A percentile compares a stretch with the other conserved stretches of the same genome.
Conservation (phyloP, 2,888 invertebrate genomes). For the Drosophila neutralis region DNA sequence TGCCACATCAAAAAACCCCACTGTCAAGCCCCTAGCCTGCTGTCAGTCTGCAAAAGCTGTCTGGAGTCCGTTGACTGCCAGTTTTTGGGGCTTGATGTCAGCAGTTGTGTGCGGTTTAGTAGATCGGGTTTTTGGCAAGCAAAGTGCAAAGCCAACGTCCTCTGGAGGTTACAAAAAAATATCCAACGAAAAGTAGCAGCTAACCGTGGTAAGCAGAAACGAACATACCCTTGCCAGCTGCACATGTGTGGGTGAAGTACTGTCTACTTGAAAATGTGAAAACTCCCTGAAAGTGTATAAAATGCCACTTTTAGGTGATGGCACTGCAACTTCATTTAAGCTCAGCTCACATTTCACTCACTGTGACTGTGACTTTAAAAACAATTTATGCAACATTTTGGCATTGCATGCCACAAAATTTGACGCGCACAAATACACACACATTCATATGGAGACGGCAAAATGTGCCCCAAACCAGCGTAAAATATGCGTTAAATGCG, state of each 20-base stretch:
- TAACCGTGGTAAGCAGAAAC: neutral
- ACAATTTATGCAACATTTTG: constrained; percentile 73
- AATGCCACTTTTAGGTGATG: constrained; percentile 1
- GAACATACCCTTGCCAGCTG: neutral
- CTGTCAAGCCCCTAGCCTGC: constrained; percentile 1
- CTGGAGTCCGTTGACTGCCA: constrained; percentile 1
- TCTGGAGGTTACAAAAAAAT: constrained; percentile 18
- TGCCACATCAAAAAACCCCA: constrained; percentile 3
- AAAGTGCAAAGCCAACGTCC: constrained; percentile 45
- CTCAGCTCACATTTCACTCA: constrained; percentile 68
- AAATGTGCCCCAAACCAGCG: constrained; percentile 37
- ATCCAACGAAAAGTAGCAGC: neutral
- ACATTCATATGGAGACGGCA: neutral
- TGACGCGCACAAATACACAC: constrained; percentile 11
- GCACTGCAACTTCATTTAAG: constrained; percentile 38
- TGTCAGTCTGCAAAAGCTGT: constrained; percentile 3
- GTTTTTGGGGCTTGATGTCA: constrained; percentile 39
- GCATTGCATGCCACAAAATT: constrained; percentile 38
- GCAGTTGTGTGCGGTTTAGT: constrained; percentile 38
- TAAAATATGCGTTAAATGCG: constrained; percentile 79
- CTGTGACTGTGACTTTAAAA: constrained; percentile 59
- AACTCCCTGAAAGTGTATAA: neutral
- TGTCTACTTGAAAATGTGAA: neutral
- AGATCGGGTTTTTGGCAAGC: constrained; percentile 22
- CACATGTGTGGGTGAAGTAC: neutral